Evolutionary conservation across 2,113 vertebrate genomes (phyloP).

Genomic region (Ardeotis arabs): DNA sequence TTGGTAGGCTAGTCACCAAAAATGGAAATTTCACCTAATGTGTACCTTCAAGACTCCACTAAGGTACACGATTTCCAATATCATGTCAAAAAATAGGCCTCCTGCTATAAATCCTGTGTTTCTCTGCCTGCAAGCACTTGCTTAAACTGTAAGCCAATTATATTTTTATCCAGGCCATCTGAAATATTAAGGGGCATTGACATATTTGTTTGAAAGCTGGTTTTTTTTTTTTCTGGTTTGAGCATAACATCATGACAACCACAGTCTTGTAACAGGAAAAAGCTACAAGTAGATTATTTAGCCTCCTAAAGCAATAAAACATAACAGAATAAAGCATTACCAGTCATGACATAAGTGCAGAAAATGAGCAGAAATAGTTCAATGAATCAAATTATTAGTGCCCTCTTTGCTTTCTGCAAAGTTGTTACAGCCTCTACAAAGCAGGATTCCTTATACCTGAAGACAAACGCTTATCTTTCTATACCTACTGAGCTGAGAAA

Average conservation of each 20-base stretch:
- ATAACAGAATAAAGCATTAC: not conserved
- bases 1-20: not conserved
- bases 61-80: not conserved
- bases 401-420: not conserved
- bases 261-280: not conserved
- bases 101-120: not conserved
- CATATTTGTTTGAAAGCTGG: not conserved
- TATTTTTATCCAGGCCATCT: not conserved
- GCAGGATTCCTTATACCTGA: not conserved
- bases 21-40: not conserved
- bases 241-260: not conserved
- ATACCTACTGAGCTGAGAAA: not conserved
- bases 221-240: not conserved
- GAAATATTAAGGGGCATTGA: not conserved
- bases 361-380: not conserved
- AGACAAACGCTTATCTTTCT: not conserved
- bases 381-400: not conserved
- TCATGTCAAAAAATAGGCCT: not conserved
- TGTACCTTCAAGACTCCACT: not conserved
- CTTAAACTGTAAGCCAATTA: not conserved
- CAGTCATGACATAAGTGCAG: not conserved
- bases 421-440: not conserved
- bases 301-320: fast-evolving
- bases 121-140: not conserved
- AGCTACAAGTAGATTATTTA: not conserved